Base-by-base conservation (phyloP, 2,888 invertebrate species). In the Automeris io region DNA sequence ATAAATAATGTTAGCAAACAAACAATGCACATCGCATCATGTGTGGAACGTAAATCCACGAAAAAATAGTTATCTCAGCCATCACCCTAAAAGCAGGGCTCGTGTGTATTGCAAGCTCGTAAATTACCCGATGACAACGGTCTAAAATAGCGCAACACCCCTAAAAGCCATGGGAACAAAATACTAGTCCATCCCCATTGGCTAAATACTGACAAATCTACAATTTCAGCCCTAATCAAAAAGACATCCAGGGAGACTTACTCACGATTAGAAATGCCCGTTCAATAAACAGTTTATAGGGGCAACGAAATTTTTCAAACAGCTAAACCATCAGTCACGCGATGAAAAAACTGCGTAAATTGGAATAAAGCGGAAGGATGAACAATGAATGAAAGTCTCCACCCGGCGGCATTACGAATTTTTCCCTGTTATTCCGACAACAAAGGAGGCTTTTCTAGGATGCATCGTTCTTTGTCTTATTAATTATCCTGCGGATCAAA, bases 111-210 rank as follows among this genome's bases (percentile, higher is more conserved):
- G 76, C 78, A 71, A 62, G 70, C 60, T 62, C 76, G 76, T 86
- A 85, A 85, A 86, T 86, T 80, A 81, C 74, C 64, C 66, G 50
- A 55, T 65, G 76, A 76, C 77, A 74, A 77, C 74, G 61, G 69
- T 79, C 81, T 75, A 79, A 85, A 85, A 85, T 85, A 85, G 85
- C 85, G 79, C 79, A 76, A 72, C 85, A 80, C 83, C 82, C 83
- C 72, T 71, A 72, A 59, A 42, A 23, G 51, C 63, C 82, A 81
- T 85, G 85, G 81, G 83, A 85, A 85, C 80, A 57, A 53, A 53
- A 53, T 57, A 64, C 70, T 65, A 66, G 57, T 53, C 70, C 59
- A 54, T 59, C 62, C 61, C 63, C 52, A 16, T 16, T 13, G 62
- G 74, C 74, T 79, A 79, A 80, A 81, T 74, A 73, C 67, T 73